Base-by-base conservation (phyloP, 2,113 vertebrate species). In the Nestor notabilis region DNA sequence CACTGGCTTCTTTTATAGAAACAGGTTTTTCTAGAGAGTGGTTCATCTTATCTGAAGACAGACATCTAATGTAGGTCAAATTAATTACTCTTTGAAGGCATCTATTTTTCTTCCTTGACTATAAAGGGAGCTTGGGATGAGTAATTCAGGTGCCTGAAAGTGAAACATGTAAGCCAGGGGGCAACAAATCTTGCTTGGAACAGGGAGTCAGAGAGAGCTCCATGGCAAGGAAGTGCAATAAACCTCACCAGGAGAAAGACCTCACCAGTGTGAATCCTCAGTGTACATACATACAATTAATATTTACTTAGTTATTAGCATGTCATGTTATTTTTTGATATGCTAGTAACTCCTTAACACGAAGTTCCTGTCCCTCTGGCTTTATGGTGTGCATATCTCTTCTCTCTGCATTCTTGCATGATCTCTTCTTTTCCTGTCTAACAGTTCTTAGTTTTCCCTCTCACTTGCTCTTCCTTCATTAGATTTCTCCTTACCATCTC, bases 1-100 rank as follows among this genome's bases (percentile, higher is more conserved):
- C 3, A 2, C 39, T 92, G 53, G 23, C 46, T 90, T 46, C 72
- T 89, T 91, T 95, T 82, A 84, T 55, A 87, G 72, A 71, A 89
- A 75, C 17, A 53, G 18, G 3, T 70, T 84, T 75, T 86, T 92
- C 80, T 78, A 55, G 43, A 66, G 24, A 75, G 10, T 0, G 0
- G 82, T 81, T 95, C 68, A 94, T 91, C 72, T 95, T 64, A 74
- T 92, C 64, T 4, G 12, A 92, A 95, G 88, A 74, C 35, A 93
- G 80, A 68, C 33, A 71, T 70, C n/a, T 84, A 89, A 90, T 64
- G 46, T 84, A 93, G 86, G 80, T 94, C 86, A 96, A 95, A 89
- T 25, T 11, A 88, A 90, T 93, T 69, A 41, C 31, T 87, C 86
- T 89, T 90, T 87, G 85, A 68, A 83, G 43, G 46, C 37, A 33